These are phyloP conservation scores for Heteropelma amictum DNA, from an alignment of 2,888 invertebrate species.

Conservation along the genomic window DNA sequence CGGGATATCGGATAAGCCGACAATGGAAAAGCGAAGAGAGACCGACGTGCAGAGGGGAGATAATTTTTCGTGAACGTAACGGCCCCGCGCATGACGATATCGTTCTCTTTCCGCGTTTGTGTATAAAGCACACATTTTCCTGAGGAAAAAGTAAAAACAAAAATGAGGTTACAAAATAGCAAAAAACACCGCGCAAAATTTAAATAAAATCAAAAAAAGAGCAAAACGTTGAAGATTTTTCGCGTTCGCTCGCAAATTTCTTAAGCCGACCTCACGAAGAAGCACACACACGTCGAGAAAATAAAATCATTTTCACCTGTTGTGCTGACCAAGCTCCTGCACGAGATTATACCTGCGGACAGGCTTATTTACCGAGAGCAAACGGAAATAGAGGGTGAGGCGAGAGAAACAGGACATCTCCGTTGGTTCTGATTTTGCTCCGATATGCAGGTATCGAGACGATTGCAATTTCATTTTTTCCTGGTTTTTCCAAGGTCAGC, in stretches of 20 bases:
- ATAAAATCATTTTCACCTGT: slow-evolving; percentile 42
- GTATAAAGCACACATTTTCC: background rate
- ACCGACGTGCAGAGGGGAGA: slow-evolving; percentile 32
- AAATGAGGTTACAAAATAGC: background rate
- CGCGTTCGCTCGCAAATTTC: too few relatives aligned
- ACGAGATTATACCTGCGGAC: background rate
- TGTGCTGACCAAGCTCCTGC: slow-evolving; percentile 28
- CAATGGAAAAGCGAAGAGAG: slow-evolving; percentile 48
- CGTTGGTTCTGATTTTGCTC: too few relatives aligned
- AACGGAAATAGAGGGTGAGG: too few relatives aligned
- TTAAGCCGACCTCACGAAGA: too few relatives aligned
- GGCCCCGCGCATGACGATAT: background rate
- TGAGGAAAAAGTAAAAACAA: background rate
- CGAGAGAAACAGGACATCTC: too few relatives aligned
- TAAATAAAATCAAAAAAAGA: too few relatives aligned
- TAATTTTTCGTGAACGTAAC: slow-evolving; percentile 32
- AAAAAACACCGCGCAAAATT: too few relatives aligned
- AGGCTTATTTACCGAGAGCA: background rate
- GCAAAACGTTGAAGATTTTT: too few relatives aligned
- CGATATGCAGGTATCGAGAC: too few relatives aligned
- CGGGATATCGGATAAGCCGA: slow-evolving; percentile 60
- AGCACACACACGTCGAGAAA: background rate
- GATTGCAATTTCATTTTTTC: too few relatives aligned
- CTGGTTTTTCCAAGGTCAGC: too few relatives aligned
- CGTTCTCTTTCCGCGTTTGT: background rate